Evolutionary conservation across 2,113 vertebrate species (phyloP), one percentile per base, ranked within the genome.

Genomic region (Cynopterus brachyotis): DNA sequence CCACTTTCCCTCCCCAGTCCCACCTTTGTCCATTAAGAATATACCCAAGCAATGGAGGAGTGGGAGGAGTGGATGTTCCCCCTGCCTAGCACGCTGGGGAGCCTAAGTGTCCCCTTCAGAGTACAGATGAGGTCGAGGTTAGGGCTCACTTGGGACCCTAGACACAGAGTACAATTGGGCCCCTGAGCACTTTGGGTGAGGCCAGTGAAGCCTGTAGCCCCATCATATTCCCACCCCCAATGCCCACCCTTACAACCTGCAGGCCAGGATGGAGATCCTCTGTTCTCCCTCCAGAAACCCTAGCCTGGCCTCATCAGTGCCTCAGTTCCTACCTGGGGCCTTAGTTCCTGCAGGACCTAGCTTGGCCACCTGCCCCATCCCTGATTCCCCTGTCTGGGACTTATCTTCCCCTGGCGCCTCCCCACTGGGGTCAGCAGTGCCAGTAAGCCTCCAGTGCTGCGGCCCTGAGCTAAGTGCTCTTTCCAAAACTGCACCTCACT

Each of bases 301-400:
- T 6, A 13, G 28, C 30, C 45, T 35, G 47, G 40, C n/a, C 32
- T 57, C 57, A 0, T 19, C 9, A 2, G 50, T 6, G 4, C 22
- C 35, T 9, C 8, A 0, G 40, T 60, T 40, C 55, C 72, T 26
- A 1, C n/a, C 13, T n/a, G 75, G 89, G 50, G 67, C 45, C 75
- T 53, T 16, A 0, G 17, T 35, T 24, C 76, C 82, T n/a, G 12
- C 1, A 11, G 80, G 24, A 32, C 16, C 42, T 45, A 0, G 1
- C 47, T 53, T 13, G 59, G n/a, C 17, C 11, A 24, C 60, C 45
- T n/a, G 64, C 2, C 13, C 40, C 53, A 9, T 13, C 28, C 1
- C 0, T 0, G 0, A 32, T 11, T 37, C 28, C 60, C 53, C 4
- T 0, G 1, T 22, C 72, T 5, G 15, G 69, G 12, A 32, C 85